These are phyloP conservation scores for Brachionus calyciflorus DNA, from an alignment of 1,140 invertebrate genomes.

Conservation along the genomic window DNA sequence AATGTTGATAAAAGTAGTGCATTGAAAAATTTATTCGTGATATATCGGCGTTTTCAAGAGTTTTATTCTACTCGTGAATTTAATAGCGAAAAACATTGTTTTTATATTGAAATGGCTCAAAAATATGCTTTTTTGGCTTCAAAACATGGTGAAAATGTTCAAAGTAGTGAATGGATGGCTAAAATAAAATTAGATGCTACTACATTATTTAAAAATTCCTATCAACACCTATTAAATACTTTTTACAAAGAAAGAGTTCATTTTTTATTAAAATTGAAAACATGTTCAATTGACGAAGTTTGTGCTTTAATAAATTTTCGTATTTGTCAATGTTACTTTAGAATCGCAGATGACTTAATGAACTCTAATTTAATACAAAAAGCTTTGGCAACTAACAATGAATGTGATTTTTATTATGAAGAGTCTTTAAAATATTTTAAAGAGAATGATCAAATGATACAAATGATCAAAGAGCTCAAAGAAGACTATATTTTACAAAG, in stretches of 20 bases:
- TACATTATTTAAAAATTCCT: not conserved
- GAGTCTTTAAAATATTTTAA: not conserved
- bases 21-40: not conserved
- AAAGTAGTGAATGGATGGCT: not conserved
- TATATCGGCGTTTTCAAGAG: not conserved
- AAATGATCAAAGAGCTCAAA: not conserved
- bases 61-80: not conserved
- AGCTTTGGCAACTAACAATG: not conserved
- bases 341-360: not conserved
- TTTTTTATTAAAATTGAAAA: not conserved
- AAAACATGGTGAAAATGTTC: not conserved
- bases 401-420: slow-evolving; percentile 1
- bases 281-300: not conserved
- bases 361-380: not conserved
- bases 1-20: not conserved
- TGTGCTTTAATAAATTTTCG: not conserved
- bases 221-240: not conserved
- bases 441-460: not conserved
- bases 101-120: not conserved
- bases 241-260: not conserved
- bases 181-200: not conserved
- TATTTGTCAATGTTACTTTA: slow-evolving; percentile 6
- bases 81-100: not conserved
- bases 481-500: not conserved
- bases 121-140: not conserved